phyloP scores from a whole-genome alignment of 2,113 vertebrate genomes.

The Mustelus asterias region DNA sequence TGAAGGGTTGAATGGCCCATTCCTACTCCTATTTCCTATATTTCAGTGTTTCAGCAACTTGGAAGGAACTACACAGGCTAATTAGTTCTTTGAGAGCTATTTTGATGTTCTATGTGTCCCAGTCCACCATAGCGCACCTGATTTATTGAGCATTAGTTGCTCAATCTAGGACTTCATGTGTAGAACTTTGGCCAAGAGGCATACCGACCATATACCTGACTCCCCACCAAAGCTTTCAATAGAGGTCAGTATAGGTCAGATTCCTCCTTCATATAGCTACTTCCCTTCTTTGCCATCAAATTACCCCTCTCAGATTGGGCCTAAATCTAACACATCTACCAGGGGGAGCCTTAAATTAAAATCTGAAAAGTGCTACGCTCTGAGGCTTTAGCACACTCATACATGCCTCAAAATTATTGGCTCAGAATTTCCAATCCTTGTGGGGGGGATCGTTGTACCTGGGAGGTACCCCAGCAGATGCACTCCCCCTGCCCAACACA shows the following conservation, averaged over 20 bases:
- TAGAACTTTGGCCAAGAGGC: background rate
- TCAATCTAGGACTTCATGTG: background rate
- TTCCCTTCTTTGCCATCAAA: background rate
- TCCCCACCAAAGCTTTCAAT: background rate
- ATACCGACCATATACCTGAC: background rate
- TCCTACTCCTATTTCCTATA: too few relatives aligned
- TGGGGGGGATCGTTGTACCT: too few relatives aligned
- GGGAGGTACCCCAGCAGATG: too few relatives aligned
- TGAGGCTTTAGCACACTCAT: background rate
- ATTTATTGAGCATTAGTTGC: background rate
- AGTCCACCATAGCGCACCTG: background rate
- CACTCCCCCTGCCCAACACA: too few relatives aligned
- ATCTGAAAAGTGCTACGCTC: background rate
- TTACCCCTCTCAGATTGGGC: background rate
- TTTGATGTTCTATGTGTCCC: too few relatives aligned
- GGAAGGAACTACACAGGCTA: too few relatives aligned
- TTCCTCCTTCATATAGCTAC: background rate
- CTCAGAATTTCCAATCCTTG: too few relatives aligned
- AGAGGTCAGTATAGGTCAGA: background rate
- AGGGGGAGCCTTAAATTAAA: background rate
- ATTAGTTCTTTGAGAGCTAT: too few relatives aligned
- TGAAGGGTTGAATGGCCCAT: too few relatives aligned
- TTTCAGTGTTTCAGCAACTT: background rate
- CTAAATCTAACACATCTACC: background rate
- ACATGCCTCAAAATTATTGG: background rate